phyloP scores from a whole-genome alignment of 2,888 invertebrate species.

The Leptopilina syphax region DNA sequence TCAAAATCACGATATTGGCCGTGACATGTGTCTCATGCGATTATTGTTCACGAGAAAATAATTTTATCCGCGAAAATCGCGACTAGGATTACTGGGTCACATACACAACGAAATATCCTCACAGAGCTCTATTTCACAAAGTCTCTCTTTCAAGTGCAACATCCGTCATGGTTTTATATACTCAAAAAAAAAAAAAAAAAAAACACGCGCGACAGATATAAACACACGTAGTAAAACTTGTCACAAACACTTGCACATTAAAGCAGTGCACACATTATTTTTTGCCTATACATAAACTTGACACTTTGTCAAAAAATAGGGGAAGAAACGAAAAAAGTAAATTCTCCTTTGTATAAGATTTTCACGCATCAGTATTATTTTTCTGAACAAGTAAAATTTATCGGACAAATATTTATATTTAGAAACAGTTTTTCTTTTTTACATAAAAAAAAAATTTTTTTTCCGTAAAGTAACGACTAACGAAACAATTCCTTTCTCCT shows the following conservation, averaged over 20 bases:
- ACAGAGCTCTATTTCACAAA: neutral
- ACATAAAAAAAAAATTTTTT: no score
- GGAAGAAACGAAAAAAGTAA: neutral
- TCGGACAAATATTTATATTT: no score
- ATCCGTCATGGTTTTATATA: conserved; percentile 8
- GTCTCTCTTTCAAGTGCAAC: conserved; percentile 18
- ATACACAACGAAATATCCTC: neutral
- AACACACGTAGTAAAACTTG: conserved; percentile 15
- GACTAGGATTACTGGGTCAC: neutral
- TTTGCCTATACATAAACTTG: neutral
- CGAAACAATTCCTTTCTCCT: no score
- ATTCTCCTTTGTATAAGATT: neutral
- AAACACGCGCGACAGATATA: neutral
- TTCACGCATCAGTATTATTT: neutral
- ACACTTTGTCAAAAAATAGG: neutral
- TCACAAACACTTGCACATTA: conserved; percentile 21
- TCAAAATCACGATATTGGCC: neutral
- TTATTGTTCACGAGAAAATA: conserved; percentile 22
- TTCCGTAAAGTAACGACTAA: no score
- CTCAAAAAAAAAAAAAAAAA: no score
- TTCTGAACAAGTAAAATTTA: no score
- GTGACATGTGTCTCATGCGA: neutral
- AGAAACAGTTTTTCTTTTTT: no score
- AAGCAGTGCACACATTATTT: neutral
- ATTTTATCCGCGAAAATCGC: conserved; percentile 29